Evolutionary conservation across 2,113 vertebrate genomes (phyloP).

Genomic region (Eublepharis macularius): DNA sequence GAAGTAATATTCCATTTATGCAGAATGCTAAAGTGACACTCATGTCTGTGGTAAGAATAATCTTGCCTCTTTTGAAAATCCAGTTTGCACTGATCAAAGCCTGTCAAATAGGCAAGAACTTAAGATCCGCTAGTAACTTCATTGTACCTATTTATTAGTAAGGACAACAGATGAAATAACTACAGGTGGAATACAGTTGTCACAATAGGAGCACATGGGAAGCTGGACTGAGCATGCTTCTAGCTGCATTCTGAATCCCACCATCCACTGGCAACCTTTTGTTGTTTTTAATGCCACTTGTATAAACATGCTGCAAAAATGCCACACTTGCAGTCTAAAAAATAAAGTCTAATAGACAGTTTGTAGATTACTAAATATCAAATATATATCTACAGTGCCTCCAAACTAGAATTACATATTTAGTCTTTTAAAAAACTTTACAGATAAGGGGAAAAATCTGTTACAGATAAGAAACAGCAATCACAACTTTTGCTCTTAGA

Average conservation of each 20-base stretch:
- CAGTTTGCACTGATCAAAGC: background rate
- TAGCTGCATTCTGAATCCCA: too few relatives aligned
- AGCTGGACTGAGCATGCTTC: background rate
- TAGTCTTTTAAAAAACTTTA: background rate
- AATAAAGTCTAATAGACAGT: background rate
- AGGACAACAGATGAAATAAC: background rate
- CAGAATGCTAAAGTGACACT: too few relatives aligned
- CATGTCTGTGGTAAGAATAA: background rate
- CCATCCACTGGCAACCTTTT: too few relatives aligned
- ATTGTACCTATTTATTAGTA: background rate
- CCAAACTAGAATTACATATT: slow-evolving; percentile 14
- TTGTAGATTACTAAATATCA: slow-evolving; percentile 23
- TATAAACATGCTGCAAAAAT: background rate
- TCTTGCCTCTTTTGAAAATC: background rate
- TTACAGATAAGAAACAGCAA: background rate
- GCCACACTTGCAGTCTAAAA: slow-evolving; percentile 22
- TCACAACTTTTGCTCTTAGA: background rate
- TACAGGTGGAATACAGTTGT: background rate
- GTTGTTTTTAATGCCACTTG: too few relatives aligned
- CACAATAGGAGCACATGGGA: background rate
- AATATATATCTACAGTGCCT: background rate
- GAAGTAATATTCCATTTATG: too few relatives aligned
- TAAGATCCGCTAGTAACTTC: background rate
- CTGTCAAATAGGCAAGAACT: background rate
- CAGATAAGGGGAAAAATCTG: background rate